A percentile compares a stretch with the other conserved stretches of the same genome.
phyloP scores from a whole-genome alignment of 2,888 invertebrate species.

The Laspeyria flexula region DNA sequence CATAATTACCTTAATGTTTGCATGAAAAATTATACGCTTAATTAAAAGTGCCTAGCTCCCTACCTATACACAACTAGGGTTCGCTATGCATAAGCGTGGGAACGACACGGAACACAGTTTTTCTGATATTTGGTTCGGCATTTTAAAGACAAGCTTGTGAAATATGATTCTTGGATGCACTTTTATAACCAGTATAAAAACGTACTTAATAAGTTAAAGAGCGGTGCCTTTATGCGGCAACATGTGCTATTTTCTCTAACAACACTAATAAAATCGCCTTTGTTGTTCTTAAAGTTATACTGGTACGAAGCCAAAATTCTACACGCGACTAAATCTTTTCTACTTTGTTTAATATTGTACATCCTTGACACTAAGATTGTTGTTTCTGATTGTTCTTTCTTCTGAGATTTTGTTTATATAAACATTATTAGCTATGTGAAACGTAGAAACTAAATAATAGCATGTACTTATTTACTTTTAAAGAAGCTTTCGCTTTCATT shows the following conservation, averaged over 20 bases:
- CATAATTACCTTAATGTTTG: conserved; percentile 21
- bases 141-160: neutral
- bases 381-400: conserved; percentile 9
- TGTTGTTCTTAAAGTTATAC: conserved; percentile 8
- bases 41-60: conserved; percentile 29
- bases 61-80: conserved; percentile 6
- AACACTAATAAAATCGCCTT: neutral
- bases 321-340: conserved; percentile 17
- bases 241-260: conserved; percentile 1
- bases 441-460: no score
- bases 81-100: conserved; percentile 13
- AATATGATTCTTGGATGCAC: neutral
- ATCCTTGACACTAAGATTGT: conserved; percentile 13
- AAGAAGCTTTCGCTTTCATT: no score
- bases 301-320: conserved; percentile 16
- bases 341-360: conserved; percentile 22
- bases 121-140: neutral
- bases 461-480: no score
- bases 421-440: neutral
- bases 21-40: conserved; percentile 24
- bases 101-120: neutral
- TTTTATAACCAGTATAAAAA: neutral
- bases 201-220: neutral
- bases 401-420: conserved; percentile 4
- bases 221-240: neutral